phyloP scores from a whole-genome alignment of 2,113 vertebrate genomes.

The Paratilapia polleni region DNA sequence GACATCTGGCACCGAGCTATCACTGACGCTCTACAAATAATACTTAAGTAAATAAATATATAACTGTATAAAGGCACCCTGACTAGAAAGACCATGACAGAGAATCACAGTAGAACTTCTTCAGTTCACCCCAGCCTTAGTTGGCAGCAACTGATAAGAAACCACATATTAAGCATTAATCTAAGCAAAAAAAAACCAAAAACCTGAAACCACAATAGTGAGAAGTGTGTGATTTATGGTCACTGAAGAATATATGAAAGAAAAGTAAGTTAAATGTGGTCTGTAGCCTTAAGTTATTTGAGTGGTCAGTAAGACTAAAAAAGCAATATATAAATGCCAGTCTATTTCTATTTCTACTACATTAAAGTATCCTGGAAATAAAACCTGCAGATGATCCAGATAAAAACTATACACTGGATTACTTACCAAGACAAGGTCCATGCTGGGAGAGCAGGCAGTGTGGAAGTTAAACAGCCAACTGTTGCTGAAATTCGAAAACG shows the following conservation, averaged over 20 bases:
- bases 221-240: background rate
- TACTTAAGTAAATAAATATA: background rate
- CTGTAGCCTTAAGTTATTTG: too few species aligned
- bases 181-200: too few species aligned
- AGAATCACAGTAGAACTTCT: background rate
- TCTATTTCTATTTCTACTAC: too few species aligned
- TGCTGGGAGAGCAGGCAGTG: background rate
- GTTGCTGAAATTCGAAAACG: background rate
- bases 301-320: too few species aligned
- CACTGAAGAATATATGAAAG: background rate
- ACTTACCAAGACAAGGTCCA: conserved; percentile 66
- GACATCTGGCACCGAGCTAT: background rate
- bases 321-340: background rate
- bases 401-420: background rate
- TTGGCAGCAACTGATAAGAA: background rate
- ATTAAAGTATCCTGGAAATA: background rate
- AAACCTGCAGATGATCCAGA: background rate
- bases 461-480: background rate
- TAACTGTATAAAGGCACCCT: background rate
- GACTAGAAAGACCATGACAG: background rate
- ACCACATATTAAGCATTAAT: background rate
- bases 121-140: too few species aligned
- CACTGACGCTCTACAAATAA: too few species aligned
- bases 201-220: background rate
- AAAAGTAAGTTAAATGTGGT: too few species aligned